These are phyloP conservation scores for Patiria miniata DNA, from an alignment of 35 echinoderm and acorn worm genomes.

Conservation along the genomic window DNA sequence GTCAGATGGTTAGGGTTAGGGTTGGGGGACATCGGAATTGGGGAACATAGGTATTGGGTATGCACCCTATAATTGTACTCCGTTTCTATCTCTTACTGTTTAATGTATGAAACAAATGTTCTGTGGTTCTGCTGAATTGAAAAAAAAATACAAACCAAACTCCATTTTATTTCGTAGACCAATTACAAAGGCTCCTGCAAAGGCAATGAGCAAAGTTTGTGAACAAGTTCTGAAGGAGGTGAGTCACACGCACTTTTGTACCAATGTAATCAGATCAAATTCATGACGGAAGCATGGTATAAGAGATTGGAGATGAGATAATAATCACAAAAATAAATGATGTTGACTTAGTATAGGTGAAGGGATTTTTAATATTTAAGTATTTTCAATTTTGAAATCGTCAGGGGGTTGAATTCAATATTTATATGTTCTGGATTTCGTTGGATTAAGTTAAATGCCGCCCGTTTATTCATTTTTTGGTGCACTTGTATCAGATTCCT, in stretches of 20 bases:
- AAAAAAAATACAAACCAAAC: not conserved
- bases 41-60: too few relatives aligned
- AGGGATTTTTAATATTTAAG: not conserved
- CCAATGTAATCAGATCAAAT: not conserved
- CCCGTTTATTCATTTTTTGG: too few relatives aligned
- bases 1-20: too few relatives aligned
- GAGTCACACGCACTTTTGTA: not conserved
- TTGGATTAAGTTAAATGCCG: too few relatives aligned
- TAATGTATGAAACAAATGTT: not conserved
- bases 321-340: not conserved
- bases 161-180: not conserved
- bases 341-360: not conserved
- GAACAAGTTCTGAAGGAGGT: conserved; percentile 11
- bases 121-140: not conserved
- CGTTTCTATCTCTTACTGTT: too few relatives aligned
- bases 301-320: not conserved
- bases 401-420: not conserved
- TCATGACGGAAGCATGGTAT: too few relatives aligned
- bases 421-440: too few relatives aligned
- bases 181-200: not conserved
- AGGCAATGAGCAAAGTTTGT: conserved; percentile 15
- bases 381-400: not conserved
- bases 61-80: too few relatives aligned
- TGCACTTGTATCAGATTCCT: too few relatives aligned
- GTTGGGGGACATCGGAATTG: too few relatives aligned